These are phyloP conservation scores for Tenthredo amoena DNA, from an alignment of 2,888 invertebrate species.

Conservation along the genomic window DNA sequence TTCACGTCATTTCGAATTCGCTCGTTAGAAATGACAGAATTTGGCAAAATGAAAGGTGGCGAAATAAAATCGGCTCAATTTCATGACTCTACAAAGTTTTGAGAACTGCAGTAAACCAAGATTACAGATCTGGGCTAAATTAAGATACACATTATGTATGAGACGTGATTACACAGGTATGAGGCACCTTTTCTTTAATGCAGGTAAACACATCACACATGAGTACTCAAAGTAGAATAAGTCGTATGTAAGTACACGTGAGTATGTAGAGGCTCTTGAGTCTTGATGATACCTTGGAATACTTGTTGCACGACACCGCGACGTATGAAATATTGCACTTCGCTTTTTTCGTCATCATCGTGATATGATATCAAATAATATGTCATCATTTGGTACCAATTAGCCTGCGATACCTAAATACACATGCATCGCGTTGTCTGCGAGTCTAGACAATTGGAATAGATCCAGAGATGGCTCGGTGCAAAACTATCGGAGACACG, in stretches of 20 bases:
- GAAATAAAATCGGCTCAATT: neutral
- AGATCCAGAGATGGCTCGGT: neutral
- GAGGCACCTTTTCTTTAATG: neutral
- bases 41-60: neutral
- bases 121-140: too few relatives aligned
- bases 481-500: neutral
- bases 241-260: neutral
- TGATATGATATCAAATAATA: neutral
- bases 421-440: neutral
- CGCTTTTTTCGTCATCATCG: neutral
- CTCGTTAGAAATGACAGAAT: neutral
- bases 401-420: neutral
- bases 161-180: neutral
- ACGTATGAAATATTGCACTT: conserved; percentile 35
- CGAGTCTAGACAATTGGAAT: neutral
- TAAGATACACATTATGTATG: too few relatives aligned
- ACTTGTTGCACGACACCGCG: neutral
- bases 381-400: conserved; percentile 2
- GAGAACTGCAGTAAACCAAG: neutral
- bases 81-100: neutral
- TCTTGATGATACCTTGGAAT: neutral
- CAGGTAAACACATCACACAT: neutral
- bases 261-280: neutral
- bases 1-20: too few relatives aligned
- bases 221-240: neutral